Evolutionary conservation across 2,888 invertebrate species (phyloP).

Genomic region (Myopa testacea): DNA sequence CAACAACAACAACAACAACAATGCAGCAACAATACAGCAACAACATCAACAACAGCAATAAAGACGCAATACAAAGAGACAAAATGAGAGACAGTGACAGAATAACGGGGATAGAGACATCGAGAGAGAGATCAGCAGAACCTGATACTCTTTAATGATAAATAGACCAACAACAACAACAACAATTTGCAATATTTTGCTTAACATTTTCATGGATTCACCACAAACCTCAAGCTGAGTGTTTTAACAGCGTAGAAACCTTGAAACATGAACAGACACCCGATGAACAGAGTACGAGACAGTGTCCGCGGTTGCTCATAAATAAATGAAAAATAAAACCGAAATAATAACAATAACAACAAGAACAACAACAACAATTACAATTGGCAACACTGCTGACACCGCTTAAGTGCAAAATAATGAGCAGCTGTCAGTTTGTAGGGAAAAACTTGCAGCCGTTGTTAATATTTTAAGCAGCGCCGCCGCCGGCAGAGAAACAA

Average conservation of each 20-base stretch:
- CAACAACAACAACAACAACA: background rate
- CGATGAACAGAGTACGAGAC: too few relatives aligned
- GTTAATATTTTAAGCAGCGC: background rate
- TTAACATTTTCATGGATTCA: background rate
- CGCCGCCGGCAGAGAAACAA: background rate
- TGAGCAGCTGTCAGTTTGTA: background rate
- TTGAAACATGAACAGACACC: too few relatives aligned
- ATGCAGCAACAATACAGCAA: background rate
- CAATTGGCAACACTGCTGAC: background rate
- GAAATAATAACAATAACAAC: background rate
- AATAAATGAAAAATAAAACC: too few relatives aligned
- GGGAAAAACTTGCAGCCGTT: background rate
- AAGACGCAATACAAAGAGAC: background rate
- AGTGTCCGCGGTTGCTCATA: too few relatives aligned
- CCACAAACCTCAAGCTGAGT: background rate
- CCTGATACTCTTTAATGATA: conserved; percentile 20
- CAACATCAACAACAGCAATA: background rate
- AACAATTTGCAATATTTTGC: conserved; percentile 15
- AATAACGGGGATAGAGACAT: too few relatives aligned
- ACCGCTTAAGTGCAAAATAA: background rate
- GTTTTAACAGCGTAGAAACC: background rate
- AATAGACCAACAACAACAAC: background rate
- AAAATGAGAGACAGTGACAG: background rate
- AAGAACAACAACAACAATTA: too few relatives aligned
- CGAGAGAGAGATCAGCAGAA: background rate